These are phyloP conservation scores for Nothocercus nigrocapillus DNA, from an alignment of 2,113 vertebrate species.

Conservation along the genomic window DNA sequence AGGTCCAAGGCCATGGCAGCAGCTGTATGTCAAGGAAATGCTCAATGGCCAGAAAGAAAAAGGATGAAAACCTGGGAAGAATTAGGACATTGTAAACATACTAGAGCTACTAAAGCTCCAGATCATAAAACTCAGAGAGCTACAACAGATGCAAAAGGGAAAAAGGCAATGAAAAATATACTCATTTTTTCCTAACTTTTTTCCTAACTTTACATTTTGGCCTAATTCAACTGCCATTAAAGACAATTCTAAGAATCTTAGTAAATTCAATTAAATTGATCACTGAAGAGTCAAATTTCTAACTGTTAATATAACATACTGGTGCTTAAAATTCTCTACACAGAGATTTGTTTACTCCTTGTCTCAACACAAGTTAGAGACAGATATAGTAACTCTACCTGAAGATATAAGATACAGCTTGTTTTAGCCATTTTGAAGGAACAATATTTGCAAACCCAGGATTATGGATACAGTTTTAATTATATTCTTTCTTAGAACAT, in stretches of 20 bases:
- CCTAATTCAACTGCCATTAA: not conserved
- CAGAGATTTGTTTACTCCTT: slow-evolving; percentile 39
- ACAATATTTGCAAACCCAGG: slow-evolving; percentile 8
- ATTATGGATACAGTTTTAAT: not conserved
- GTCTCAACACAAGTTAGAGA: not conserved
- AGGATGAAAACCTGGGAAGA: not conserved
- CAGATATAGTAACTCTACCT: not conserved
- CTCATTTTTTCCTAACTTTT: not conserved
- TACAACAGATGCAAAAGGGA: not conserved
- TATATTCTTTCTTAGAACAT: not conserved
- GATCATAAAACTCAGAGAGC: not conserved
- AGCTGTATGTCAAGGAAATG: not conserved
- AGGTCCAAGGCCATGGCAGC: not conserved
- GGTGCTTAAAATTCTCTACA: slow-evolving; percentile 37
- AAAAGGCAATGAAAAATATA: rapidly evolving
- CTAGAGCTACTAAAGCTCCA: not conserved
- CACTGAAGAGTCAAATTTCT: not conserved
- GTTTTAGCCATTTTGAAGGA: not conserved
- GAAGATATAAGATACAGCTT: not conserved
- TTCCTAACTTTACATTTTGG: not conserved
- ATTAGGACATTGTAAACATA: not conserved
- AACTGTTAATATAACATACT: not conserved
- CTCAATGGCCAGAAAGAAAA: not conserved
- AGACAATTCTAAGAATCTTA: not conserved
- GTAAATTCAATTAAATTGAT: not conserved